Evolutionary conservation across 2,113 vertebrate species (phyloP).

Genomic region (Eulacestoma nigropectus): DNA sequence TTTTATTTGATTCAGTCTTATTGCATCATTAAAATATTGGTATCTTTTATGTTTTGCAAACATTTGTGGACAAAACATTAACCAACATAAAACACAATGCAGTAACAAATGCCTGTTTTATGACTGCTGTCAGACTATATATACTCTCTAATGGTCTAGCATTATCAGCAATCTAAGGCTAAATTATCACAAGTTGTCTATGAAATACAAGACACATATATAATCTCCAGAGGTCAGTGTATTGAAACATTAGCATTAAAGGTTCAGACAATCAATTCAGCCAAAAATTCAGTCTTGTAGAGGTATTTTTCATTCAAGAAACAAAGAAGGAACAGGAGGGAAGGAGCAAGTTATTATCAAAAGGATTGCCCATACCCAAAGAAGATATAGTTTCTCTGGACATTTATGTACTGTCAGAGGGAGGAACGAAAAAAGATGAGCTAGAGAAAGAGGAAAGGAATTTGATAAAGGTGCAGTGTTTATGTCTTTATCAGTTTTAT

Average conservation of each 20-base stretch:
- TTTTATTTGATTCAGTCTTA: constrained; percentile 76
- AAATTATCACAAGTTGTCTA: constrained; percentile 70
- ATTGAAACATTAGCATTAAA: constrained; percentile 72
- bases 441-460: not conserved
- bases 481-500: not conserved
- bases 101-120: constrained; percentile 79
- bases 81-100: constrained; percentile 69
- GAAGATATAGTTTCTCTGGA: constrained; percentile 6
- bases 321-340: constrained; percentile 2
- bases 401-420: constrained; percentile 18
- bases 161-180: constrained; percentile 71
- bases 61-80: constrained; percentile 73
- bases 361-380: not conserved
- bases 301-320: constrained; percentile 53
- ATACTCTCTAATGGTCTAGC: constrained; percentile 70
- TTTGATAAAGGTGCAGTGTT: not conserved
- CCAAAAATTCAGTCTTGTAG: constrained; percentile 47
- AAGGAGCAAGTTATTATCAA: not conserved
- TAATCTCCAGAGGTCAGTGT: constrained; percentile 58
- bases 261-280: constrained; percentile 67
- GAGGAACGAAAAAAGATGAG: not conserved
- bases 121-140: constrained; percentile 78
- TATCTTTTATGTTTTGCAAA: constrained; percentile 76
- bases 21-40: constrained; percentile 77
- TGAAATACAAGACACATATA: constrained; percentile 72